Evolutionary conservation across 2,797 vertebrate genomes (phyloP).

Genomic region (Smutsia temminckii): DNA sequence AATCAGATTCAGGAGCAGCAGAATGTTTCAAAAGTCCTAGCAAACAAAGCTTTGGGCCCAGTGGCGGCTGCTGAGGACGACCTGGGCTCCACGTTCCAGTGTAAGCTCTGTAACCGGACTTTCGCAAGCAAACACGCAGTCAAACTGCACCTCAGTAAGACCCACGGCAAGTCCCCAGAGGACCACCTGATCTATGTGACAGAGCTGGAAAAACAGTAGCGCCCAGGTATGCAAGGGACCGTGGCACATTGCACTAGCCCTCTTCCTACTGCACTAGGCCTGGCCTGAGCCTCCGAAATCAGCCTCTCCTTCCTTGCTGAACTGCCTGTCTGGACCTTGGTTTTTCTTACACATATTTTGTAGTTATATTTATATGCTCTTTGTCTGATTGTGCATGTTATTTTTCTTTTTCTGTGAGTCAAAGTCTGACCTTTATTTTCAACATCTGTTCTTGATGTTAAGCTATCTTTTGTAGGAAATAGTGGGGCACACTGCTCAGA

Average conservation of each 20-base stretch:
- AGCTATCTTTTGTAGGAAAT: conserved; percentile 90
- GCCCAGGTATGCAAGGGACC: conserved; percentile 87
- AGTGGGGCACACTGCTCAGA: conserved; percentile 88
- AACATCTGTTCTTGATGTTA: conserved; percentile 93
- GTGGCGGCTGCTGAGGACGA: conserved; percentile 94
- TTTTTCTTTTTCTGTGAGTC: conserved; percentile 92
- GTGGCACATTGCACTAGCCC: conserved; percentile 92
- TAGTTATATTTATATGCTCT: conserved; percentile 97
- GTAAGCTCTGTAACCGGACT: conserved; percentile 98
- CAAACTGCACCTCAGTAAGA: conserved; percentile 99
- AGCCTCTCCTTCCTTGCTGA: conserved; percentile 92
- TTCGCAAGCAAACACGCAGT: conserved; percentile 99
- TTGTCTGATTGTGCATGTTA: conserved; percentile 98
- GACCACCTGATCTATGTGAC: conserved; percentile 98
- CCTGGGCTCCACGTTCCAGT: conserved; percentile 94
- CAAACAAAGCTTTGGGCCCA: conserved; percentile 91
- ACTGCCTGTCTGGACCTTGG: conserved; percentile 91
- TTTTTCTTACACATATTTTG: conserved; percentile 94
- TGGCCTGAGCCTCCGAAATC: conserved; percentile 96
- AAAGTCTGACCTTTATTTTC: conserved; percentile 96
- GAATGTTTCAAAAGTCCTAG: conserved; percentile 92
- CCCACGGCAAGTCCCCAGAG: conserved; percentile 98
- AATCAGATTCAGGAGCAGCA: conserved; percentile 96
- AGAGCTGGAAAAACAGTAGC: conserved; percentile 96
- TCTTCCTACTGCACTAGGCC: conserved; percentile 96